A percentile compares a stretch with the other conserved stretches of the same genome.
Conservation (phyloP, 2,797 vertebrate genomes). For the Ibycter americanus region DNA sequence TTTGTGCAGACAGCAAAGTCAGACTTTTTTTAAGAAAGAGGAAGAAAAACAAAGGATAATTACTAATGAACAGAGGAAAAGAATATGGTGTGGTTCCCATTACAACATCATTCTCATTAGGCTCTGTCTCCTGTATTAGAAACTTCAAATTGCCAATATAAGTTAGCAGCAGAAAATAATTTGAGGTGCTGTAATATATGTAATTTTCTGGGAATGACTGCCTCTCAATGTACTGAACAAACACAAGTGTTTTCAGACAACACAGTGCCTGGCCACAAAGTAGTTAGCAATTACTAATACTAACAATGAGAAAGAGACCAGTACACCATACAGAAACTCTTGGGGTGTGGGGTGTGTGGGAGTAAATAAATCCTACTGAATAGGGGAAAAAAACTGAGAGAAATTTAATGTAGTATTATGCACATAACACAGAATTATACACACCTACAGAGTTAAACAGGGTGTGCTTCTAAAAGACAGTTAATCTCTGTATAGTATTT, state of each 20-base stretch:
- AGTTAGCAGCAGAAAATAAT: background rate
- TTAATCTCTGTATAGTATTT: background rate
- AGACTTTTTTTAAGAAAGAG: background rate
- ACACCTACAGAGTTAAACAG: background rate
- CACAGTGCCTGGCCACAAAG: background rate
- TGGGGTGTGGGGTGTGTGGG: background rate
- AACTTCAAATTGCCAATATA: background rate
- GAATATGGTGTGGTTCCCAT: background rate
- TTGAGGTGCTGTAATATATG: background rate
- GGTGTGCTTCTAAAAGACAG: background rate
- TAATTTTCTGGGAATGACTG: background rate
- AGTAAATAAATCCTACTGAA: background rate
- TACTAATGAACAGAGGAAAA: background rate
- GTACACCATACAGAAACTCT: background rate
- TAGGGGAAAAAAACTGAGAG: background rate
- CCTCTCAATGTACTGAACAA: background rate
- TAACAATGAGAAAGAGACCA: background rate
- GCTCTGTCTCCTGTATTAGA: background rate
- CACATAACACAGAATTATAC: background rate
- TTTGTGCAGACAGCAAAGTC: background rate
- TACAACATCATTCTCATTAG: background rate
- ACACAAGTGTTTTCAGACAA: background rate
- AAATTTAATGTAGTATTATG: background rate
- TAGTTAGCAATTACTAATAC: background rate
- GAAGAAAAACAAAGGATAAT: background rate